phyloP scores from a whole-genome alignment of 2,113 vertebrate species.

The Odontophorus gujanensis region DNA sequence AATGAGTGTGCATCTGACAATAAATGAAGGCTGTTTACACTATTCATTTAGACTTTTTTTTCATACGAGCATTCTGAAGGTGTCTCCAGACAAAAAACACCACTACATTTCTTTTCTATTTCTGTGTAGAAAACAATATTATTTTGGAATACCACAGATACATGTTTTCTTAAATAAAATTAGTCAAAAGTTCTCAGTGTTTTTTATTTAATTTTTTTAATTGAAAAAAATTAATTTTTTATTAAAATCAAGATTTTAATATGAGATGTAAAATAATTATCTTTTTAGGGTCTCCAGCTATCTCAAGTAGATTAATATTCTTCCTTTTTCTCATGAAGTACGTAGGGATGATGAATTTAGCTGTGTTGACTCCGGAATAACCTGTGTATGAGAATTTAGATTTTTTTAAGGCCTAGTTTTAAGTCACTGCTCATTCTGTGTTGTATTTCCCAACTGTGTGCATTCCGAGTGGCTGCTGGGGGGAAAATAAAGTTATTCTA shows the following conservation, averaged over 20 bases:
- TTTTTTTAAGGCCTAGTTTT: neutral
- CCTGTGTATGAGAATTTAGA: neutral
- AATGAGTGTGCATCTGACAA: conserved; percentile 24
- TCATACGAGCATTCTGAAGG: neutral
- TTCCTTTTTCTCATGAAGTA: neutral
- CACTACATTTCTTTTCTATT: neutral
- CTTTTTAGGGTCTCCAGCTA: neutral
- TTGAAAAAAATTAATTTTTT: too few species aligned
- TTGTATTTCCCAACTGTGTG: neutral
- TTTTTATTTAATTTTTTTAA: too few species aligned
- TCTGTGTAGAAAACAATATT: neutral
- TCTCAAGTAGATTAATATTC: neutral
- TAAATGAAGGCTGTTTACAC: neutral
- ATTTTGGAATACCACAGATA: neutral
- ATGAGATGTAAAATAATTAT: neutral
- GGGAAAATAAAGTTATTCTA: neutral
- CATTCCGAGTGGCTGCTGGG: neutral
- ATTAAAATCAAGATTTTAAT: neutral
- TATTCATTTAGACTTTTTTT: conserved; percentile 12
- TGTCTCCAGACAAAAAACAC: neutral
- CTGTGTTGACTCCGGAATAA: neutral
- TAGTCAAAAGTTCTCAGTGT: too few species aligned
- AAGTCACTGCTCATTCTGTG: neutral
- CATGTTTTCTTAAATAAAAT: neutral
- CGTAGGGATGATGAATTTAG: neutral